Evolutionary conservation across 35 echinoderm and acorn worm species (phyloP).

Genomic region (Strongylocentrotus purpuratus): DNA sequence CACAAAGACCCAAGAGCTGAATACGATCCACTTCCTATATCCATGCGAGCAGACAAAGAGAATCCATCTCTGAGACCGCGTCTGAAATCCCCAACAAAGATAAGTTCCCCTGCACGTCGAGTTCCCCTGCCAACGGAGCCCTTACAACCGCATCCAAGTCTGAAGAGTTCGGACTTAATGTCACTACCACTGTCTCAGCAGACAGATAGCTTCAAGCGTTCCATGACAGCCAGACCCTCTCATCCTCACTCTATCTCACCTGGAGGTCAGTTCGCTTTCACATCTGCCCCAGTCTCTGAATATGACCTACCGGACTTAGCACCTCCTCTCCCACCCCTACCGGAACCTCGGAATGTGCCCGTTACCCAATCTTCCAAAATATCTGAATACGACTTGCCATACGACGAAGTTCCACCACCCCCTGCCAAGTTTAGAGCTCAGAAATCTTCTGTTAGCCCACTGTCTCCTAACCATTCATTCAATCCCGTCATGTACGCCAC

Average conservation of each 20-base stretch:
- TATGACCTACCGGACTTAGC: neutral
- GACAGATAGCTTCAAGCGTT: neutral
- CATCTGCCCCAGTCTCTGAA: neutral
- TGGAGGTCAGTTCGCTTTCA: neutral
- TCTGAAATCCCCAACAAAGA: neutral
- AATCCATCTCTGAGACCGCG: neutral
- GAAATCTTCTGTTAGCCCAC: neutral
- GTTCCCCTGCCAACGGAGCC: neutral
- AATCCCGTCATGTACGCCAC: neutral
- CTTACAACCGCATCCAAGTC: neutral
- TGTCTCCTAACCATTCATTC: neutral
- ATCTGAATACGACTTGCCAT: too few species aligned
- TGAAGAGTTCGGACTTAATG: neutral
- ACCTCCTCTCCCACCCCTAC: neutral
- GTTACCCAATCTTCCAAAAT: too few species aligned
- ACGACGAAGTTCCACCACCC: too few species aligned
- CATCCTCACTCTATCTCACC: neutral
- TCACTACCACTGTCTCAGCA: neutral
- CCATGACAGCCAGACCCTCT: neutral
- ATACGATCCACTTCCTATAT: neutral
- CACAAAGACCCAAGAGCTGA: neutral
- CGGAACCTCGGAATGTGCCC: neutral
- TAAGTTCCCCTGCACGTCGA: neutral
- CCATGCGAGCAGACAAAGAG: neutral
- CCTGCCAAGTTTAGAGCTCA: too few species aligned